These are phyloP conservation scores for Crocallis elinguaria DNA, from an alignment of 2,888 invertebrate genomes.

Conservation along the genomic window DNA sequence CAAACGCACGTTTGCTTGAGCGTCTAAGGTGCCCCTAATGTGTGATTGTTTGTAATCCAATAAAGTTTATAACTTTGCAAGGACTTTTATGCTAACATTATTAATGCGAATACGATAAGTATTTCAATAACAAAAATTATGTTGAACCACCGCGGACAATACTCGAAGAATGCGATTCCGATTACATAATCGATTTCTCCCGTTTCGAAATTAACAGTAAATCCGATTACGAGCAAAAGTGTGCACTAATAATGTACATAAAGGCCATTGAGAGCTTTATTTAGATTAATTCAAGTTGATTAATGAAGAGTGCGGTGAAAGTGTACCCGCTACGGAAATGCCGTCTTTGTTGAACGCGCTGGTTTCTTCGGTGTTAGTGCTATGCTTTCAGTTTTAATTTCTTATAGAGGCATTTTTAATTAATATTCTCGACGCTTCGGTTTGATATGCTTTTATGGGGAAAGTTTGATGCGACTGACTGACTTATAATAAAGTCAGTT, in stretches of 20 bases:
- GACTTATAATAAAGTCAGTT: too few relatives aligned
- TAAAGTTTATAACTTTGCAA: too few relatives aligned
- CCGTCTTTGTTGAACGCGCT: conserved; percentile 53
- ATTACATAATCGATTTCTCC: conserved; percentile 37
- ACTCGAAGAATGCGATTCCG: conserved; percentile 17
- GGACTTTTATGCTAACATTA: too few relatives aligned
- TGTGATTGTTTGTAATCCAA: too few relatives aligned
- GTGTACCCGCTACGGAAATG: conserved; percentile 39
- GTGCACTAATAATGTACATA: conserved; percentile 34
- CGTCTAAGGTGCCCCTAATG: too few relatives aligned
- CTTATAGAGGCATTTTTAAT: conserved; percentile 27
- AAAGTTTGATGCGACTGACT: conserved; percentile 25
- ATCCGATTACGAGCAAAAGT: conserved; percentile 36
- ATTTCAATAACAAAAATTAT: conserved; percentile 1
- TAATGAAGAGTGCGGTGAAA: conserved; percentile 69
- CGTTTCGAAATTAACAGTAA: conserved; percentile 31
- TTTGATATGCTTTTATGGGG: conserved; percentile 13
- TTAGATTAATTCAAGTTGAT: conserved; percentile 72
- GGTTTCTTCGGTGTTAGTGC: conserved; percentile 34
- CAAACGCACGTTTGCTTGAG: too few relatives aligned
- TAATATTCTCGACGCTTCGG: conserved; percentile 14
- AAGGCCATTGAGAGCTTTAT: conserved; percentile 50
- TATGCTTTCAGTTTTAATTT: conserved; percentile 31
- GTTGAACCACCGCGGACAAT: conserved; percentile 9
- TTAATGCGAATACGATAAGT: too few relatives aligned